A percentile compares a stretch with the other conserved stretches of the same genome.
Evolutionary conservation across 2,797 vertebrate genomes (phyloP).

Genomic region (Micromesistius poutassou): DNA sequence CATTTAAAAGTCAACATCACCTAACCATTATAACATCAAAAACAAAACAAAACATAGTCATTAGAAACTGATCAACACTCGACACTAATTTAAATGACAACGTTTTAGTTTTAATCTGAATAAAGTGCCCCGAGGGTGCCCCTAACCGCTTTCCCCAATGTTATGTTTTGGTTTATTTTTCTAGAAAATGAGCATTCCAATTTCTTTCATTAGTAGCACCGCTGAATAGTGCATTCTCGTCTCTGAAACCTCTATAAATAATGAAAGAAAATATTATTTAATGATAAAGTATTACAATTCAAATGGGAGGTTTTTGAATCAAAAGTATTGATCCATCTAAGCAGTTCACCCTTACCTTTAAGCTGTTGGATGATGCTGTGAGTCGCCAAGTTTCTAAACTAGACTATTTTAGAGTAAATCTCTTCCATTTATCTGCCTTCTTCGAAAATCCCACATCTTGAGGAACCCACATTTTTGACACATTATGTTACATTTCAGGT

Average conservation of each 20-base stretch:
- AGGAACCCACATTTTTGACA: conserved; percentile 62
- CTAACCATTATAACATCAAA: neutral
- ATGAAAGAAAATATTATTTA: neutral
- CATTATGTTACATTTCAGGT: conserved; percentile 73
- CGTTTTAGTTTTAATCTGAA: neutral
- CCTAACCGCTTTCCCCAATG: neutral
- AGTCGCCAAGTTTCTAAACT: conserved; percentile 25
- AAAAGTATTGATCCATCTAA: neutral
- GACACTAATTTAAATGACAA: neutral
- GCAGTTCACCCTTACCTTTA: conserved; percentile 52
- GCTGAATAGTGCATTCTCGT: neutral
- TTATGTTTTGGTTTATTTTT: neutral
- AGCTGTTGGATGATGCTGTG: conserved; percentile 23
- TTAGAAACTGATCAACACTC: neutral
- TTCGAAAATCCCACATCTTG: conserved; percentile 27
- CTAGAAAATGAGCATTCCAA: neutral
- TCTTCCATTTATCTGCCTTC: conserved; percentile 49
- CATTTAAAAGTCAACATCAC: neutral
- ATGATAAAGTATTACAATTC: neutral
- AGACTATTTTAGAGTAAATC: conserved; percentile 37
- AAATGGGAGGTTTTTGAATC: neutral
- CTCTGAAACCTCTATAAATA: neutral
- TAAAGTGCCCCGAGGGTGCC: neutral
- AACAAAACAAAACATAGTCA: neutral
- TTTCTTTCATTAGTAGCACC: neutral